Conservation (phyloP, 2,113 vertebrate species). For the Corynorhinus townsendii region DNA sequence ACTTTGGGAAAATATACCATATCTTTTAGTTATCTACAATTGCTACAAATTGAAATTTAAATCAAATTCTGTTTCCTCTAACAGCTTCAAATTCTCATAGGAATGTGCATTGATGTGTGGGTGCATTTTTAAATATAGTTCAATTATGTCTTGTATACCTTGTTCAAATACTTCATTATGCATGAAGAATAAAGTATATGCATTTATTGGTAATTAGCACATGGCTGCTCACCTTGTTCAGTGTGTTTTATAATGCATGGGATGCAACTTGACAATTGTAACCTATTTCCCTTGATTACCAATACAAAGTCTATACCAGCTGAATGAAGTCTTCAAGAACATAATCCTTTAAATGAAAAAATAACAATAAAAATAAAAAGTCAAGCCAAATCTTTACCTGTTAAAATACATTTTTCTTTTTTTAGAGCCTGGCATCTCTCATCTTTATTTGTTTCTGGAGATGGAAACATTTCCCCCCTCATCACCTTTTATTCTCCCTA, state of each 20-base stretch:
- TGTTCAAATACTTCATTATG: not conserved
- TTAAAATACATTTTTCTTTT: too few relatives aligned
- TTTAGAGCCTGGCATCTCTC: too few relatives aligned
- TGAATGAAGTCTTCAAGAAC: not conserved
- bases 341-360: not conserved
- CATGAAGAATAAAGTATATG: not conserved
- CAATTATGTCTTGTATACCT: not conserved
- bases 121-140: not conserved
- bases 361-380: not conserved
- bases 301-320: not conserved
- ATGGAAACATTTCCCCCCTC: too few relatives aligned
- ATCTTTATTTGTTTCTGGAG: too few relatives aligned
- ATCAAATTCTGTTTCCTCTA: not conserved
- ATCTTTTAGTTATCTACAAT: not conserved
- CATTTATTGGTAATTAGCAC: not conserved
- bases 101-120: not conserved
- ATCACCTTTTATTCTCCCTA: too few relatives aligned
- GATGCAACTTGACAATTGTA: not conserved
- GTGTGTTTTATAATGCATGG: not conserved
- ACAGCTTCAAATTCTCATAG: not conserved
- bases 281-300: not conserved
- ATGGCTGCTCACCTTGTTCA: not conserved
- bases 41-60: constrained; percentile 39
- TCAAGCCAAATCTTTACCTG: not conserved
- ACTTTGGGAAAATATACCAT: not conserved